phyloP scores from a whole-genome alignment of 2,113 vertebrate genomes.

The Balaenoptera acutorostrata region DNA sequence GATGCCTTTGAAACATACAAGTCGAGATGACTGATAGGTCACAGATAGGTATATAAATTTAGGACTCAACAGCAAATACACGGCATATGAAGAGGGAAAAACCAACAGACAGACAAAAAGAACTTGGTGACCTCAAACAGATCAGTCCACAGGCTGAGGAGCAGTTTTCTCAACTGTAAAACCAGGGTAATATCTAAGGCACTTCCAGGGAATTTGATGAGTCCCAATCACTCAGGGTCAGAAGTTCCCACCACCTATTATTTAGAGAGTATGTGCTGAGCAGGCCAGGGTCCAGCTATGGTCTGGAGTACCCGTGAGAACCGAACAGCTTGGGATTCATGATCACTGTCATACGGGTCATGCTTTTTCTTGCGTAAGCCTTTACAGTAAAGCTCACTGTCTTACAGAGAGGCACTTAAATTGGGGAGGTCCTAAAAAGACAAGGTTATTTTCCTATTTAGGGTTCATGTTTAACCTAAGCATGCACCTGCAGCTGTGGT shows the following conservation, averaged over 20 bases:
- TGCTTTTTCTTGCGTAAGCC: neutral
- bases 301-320: neutral
- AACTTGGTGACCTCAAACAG: neutral
- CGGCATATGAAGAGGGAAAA: neutral
- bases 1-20: neutral
- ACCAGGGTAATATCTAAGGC: neutral
- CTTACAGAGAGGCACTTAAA: neutral
- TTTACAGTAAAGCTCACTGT: neutral
- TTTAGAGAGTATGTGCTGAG: neutral
- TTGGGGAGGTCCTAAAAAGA: neutral
- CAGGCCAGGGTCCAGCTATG: neutral
- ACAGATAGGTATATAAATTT: neutral
- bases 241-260: neutral
- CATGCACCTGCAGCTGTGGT: neutral
- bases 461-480: neutral
- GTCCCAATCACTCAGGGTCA: neutral
- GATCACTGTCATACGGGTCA: rapidly evolving
- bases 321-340: neutral
- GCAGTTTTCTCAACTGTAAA: neutral
- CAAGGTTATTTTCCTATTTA: neutral
- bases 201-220: neutral
- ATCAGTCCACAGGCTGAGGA: neutral
- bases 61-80: neutral
- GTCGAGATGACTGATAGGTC: neutral
- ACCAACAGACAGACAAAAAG: neutral